Evolutionary conservation across 2,113 vertebrate species (phyloP).

Genomic region (Vulpes lagopus): DNA sequence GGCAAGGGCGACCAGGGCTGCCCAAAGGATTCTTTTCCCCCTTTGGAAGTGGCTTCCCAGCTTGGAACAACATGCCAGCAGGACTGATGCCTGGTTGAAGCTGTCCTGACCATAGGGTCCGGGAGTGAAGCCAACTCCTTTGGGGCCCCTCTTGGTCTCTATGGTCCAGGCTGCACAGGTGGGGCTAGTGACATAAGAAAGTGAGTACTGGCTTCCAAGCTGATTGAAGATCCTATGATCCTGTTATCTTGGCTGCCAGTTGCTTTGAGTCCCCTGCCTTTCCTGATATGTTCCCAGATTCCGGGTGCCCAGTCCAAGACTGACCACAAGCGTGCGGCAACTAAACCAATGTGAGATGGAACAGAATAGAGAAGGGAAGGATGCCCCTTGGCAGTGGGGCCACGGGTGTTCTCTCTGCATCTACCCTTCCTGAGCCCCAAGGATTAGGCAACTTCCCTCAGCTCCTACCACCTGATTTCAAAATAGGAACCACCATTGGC

Average conservation of each 20-base stretch:
- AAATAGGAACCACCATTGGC: not conserved
- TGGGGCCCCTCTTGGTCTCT: not conserved
- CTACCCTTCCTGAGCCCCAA: not conserved
- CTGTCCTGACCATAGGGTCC: not conserved
- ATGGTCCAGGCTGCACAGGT: not conserved
- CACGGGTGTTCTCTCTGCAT: not conserved
- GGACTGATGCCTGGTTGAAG: not conserved
- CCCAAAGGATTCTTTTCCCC: not conserved
- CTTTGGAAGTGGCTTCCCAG: not conserved
- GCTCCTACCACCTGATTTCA: not conserved
- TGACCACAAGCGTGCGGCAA: not conserved
- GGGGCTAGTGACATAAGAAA: not conserved
- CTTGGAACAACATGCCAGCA: not conserved
- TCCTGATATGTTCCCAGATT: not conserved
- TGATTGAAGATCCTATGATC: not conserved
- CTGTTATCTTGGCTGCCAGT: not conserved
- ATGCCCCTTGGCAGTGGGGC: not conserved
- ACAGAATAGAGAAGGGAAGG: not conserved
- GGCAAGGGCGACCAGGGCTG: not conserved
- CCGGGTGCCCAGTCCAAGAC: not conserved
- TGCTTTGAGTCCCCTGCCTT: not conserved
- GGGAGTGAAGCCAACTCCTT: not conserved
- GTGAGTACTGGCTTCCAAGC: not conserved
- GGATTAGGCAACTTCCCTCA: not conserved
- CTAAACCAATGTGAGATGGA: not conserved